Percentiles rank a stretch among this genome's conserved stretches.
Evolutionary conservation across 1,140 invertebrate species (phyloP).

Genomic region (Drosophila virilis): DNA sequence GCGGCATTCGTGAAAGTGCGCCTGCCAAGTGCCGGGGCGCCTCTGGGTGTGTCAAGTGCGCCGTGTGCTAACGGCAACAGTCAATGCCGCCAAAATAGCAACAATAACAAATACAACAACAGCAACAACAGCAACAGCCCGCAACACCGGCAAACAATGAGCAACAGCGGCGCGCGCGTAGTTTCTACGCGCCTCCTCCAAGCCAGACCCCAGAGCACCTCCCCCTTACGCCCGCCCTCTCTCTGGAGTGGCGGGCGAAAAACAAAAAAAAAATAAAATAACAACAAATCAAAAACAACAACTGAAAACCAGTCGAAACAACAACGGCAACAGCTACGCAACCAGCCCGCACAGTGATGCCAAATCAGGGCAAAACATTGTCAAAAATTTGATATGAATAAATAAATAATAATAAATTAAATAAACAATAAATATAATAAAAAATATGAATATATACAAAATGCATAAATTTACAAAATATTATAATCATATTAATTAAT

Average conservation of each 20-base stretch:
- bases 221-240: not conserved
- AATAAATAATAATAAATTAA: too few relatives aligned
- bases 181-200: slow-evolving; percentile 17
- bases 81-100: slow-evolving; percentile 38
- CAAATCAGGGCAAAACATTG: not conserved
- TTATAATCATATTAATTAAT: too few relatives aligned
- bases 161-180: slow-evolving; percentile 16
- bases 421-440: too few relatives aligned
- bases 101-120: slow-evolving; percentile 23
- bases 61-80: slow-evolving; percentile 34
- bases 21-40: slow-evolving; percentile 42
- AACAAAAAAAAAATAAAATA: not conserved
- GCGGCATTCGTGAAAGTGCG: slow-evolving; percentile 38
- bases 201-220: slow-evolving; percentile 6
- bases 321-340: slow-evolving; percentile 34
- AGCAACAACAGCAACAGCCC: not conserved
- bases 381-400: too few relatives aligned
- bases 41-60: slow-evolving; percentile 41
- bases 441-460: too few relatives aligned
- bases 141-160: slow-evolving; percentile 38
- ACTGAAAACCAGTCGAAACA: slow-evolving; percentile 30
- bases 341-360: slow-evolving; percentile 31
- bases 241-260: too few relatives aligned
- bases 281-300: slow-evolving; percentile 20
- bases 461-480: too few relatives aligned